Conservation (phyloP, 2,113 vertebrate species). For the Pachypanchax playfairii region DNA sequence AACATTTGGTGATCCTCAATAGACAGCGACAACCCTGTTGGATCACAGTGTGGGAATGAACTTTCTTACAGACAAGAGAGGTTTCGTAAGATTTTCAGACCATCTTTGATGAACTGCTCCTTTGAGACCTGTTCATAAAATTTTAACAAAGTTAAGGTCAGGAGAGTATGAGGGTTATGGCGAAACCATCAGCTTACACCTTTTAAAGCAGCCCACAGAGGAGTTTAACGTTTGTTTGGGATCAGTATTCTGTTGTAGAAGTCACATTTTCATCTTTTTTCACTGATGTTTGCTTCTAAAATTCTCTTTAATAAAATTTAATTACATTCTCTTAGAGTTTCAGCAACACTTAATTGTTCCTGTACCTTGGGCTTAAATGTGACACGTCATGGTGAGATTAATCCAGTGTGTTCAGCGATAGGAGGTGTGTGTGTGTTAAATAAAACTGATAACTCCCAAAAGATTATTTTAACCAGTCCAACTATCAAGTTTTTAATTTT, state of each 20-base stretch:
- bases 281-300: neutral
- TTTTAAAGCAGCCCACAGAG: neutral
- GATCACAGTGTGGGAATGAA: too few species aligned
- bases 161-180: neutral
- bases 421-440: neutral
- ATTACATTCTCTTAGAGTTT: neutral
- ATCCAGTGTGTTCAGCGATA: neutral
- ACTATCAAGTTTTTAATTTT: too few species aligned
- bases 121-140: neutral
- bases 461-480: too few species aligned
- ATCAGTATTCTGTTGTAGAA: neutral
- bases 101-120: neutral
- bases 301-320: neutral
- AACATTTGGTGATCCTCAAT: too few species aligned
- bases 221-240: neutral
- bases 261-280: neutral
- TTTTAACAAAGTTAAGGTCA: conserved; percentile 2
- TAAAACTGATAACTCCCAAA: neutral
- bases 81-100: too few species aligned
- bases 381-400: neutral
- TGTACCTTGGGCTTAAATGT: too few species aligned
- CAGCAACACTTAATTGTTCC: neutral
- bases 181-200: neutral
- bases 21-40: too few species aligned
- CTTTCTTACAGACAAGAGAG: too few species aligned